Evolutionary conservation across 2,888 invertebrate genomes (phyloP).

Genomic region (Scaptomyza polygonia): DNA sequence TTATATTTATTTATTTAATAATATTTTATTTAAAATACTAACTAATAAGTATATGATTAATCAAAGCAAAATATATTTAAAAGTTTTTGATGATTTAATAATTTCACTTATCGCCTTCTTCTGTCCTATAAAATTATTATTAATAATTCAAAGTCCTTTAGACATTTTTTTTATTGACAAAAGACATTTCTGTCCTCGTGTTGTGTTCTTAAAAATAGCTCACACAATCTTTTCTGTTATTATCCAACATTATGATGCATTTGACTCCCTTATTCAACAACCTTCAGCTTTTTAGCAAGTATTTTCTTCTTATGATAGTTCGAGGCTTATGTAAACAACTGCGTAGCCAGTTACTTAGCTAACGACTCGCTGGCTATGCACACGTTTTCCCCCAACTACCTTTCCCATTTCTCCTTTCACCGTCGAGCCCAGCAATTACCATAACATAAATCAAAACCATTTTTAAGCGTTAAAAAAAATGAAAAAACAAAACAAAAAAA

Average conservation of each 20-base stretch:
- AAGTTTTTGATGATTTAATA: no score
- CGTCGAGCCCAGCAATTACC: conserved; percentile 59
- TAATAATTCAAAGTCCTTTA: no score
- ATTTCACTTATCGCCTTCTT: no score
- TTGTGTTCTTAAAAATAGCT: neutral
- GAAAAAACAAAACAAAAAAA: conserved; percentile 8
- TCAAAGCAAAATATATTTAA: no score
- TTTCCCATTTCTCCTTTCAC: neutral
- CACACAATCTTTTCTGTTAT: neutral
- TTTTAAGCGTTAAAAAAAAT: conserved; percentile 41
- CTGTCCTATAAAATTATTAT: no score
- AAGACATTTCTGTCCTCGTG: neutral
- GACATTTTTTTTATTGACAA: neutral
- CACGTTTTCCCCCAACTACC: neutral
- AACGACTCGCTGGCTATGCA: conserved; percentile 5
- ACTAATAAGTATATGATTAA: no score
- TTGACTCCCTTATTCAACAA: neutral
- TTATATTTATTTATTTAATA: no score
- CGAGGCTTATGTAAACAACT: conserved; percentile 16
- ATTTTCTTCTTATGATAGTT: neutral
- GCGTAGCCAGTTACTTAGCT: conserved; percentile 13
- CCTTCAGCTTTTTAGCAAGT: neutral
- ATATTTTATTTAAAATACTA: no score
- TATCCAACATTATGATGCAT: no score
- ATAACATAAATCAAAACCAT: conserved; percentile 75